Base-by-base conservation (phyloP, 2,113 vertebrate genomes). In the Psettodes erumei region DNA sequence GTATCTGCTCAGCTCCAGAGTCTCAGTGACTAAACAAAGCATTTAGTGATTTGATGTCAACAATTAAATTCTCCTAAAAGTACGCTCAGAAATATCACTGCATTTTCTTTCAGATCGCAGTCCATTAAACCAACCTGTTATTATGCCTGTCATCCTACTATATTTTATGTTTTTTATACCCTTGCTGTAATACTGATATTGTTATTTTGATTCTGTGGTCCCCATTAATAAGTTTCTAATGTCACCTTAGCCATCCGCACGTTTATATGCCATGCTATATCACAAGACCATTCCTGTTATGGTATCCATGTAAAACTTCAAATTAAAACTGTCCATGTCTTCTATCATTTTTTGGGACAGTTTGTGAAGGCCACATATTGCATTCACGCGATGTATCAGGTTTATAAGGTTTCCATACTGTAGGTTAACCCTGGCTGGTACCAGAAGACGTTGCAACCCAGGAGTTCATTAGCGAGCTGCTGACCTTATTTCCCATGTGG, bases 401-500 rank as follows among this genome's bases (percentile, higher is more conserved):
- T 67, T 56, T 64, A 48, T 62, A 56, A 50, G 6, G 3, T 35
- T 43, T 27, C 68, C 21, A 2, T 11, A 45, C 38, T 15, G 33
- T 40, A 19, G 19, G 45, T 66, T 65, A 56, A 47, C 6, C 16
- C 58, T 63, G 59, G 32, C 42, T 60, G 66, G 13, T 60, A 78
- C 51, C 4, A 53, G 32, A 45, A 67, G 73, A 51, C 30, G 28
- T 9, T 45, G 35, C 67, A 60, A 71, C 74, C 43, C 21, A n/a
- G 47, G 55, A 77, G 72, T 82, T 86, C 69, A 74, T 82, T 77
- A 79, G 64, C 18, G 54, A 67, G 71, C 78, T 3, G 54, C 81
- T 80, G 78, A 81, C 74, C 81, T 89, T 87, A 86, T 90, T 90
- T 89, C 79, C 80, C 77, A 28, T 23, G 60, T 67, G 73, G 51